A percentile compares a stretch with the other conserved stretches of the same genome.
Conservation (phyloP, 92 coral and sea anemone genomes). For the Virgularia gustaviana region DNA sequence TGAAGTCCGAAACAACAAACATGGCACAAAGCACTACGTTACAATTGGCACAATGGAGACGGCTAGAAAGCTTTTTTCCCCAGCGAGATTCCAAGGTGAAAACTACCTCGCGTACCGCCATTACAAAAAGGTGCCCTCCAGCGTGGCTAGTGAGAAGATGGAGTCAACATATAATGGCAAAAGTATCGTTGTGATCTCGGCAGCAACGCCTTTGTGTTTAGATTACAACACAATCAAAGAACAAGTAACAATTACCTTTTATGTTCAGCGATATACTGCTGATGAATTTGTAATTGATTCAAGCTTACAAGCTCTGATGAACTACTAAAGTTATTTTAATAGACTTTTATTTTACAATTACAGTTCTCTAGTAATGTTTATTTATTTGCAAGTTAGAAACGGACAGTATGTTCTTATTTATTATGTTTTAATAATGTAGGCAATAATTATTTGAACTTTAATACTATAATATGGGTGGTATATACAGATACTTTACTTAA, state of each 20-base stretch:
- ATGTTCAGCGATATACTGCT: slow-evolving; percentile 28
- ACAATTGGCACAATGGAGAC: slow-evolving; percentile 6
- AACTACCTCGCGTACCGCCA: slow-evolving; percentile 24
- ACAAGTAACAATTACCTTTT: slow-evolving; percentile 11
- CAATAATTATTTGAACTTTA: too few species aligned
- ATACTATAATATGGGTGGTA: too few species aligned
- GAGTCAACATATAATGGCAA: slow-evolving; percentile 19
- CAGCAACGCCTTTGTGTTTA: slow-evolving; percentile 19
- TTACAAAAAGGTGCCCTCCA: slow-evolving; percentile 14
- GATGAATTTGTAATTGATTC: slow-evolving; percentile 15
- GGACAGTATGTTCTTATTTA: too few species aligned
- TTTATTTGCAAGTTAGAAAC: too few species aligned
- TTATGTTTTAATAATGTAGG: too few species aligned
- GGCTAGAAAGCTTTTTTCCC: neutral
- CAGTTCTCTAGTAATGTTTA: too few species aligned
- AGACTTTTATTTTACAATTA: too few species aligned
- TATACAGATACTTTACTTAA: too few species aligned
- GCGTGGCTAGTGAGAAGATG: slow-evolving; percentile 3
- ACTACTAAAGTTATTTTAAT: too few species aligned
- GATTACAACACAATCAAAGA: slow-evolving; percentile 4
- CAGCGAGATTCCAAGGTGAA: slow-evolving; percentile 29
- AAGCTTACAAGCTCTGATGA: slow-evolving; percentile 31
- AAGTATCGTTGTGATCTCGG: slow-evolving; percentile 9
- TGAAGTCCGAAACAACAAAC: slow-evolving; percentile 24
- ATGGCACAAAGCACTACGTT: neutral